Conservation (phyloP, 2,113 vertebrate species). For the Ictidomys tridecemlineatus region DNA sequence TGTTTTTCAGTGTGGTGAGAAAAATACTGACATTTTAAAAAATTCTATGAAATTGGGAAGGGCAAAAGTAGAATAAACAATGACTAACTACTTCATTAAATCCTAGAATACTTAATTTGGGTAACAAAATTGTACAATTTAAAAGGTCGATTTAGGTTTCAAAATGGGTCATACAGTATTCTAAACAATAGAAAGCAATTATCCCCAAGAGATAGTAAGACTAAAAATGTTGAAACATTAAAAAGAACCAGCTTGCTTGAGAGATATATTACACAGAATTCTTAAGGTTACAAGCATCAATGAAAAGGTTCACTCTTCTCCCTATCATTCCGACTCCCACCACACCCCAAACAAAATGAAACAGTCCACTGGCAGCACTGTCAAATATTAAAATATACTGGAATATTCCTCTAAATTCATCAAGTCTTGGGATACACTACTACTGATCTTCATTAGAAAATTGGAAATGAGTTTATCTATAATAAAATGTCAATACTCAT, state of each 20-base stretch:
- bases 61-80: neutral
- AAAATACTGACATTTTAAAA: slow-evolving; percentile 8
- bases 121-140: neutral
- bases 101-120: neutral
- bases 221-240: slow-evolving; percentile 13
- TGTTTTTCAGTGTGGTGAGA: neutral
- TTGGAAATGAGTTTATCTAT: slow-evolving; percentile 16
- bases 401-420: neutral
- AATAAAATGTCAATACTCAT: neutral
- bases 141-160: neutral
- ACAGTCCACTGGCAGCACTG: neutral
- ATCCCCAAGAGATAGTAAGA: neutral
- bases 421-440: neutral
- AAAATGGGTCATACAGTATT: neutral
- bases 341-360: neutral
- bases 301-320: neutral
- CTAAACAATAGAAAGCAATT: neutral
- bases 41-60: slow-evolving; percentile 19
- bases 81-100: neutral
- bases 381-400: slow-evolving; percentile 5
- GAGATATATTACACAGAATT: neutral
- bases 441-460: slow-evolving; percentile 1
- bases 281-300: neutral
- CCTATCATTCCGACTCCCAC: neutral
- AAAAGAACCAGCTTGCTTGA: neutral